These are phyloP conservation scores for Agrilus cyanescens DNA, from an alignment of 2,888 invertebrate species.

Conservation along the genomic window DNA sequence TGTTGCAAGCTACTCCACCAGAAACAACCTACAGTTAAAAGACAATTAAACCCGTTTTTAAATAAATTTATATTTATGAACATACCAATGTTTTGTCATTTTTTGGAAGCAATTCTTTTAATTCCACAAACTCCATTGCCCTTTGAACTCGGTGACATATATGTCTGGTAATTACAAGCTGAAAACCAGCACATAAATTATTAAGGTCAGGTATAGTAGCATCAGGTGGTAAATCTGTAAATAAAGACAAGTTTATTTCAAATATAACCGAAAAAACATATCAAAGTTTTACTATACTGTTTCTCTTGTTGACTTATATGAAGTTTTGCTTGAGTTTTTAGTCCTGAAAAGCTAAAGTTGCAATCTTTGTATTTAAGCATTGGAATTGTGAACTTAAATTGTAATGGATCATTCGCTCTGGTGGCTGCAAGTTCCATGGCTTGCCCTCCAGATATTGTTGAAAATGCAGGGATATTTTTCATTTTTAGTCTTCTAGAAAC, in stretches of 20 bases:
- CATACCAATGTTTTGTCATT: slow-evolving; percentile 47
- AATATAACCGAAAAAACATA: not conserved
- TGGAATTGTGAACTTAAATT: slow-evolving; percentile 56
- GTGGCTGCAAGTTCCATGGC: slow-evolving; percentile 75
- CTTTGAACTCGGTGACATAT: slow-evolving; percentile 72
- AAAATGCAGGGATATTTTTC: slow-evolving; percentile 60
- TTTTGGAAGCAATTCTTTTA: slow-evolving; percentile 47
- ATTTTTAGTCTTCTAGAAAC: slow-evolving; percentile 73
- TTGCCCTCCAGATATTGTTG: slow-evolving; percentile 66
- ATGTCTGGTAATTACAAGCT: slow-evolving; percentile 63
- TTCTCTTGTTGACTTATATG: slow-evolving; percentile 15
- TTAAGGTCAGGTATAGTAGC: slow-evolving; percentile 59
- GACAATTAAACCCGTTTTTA: not conserved
- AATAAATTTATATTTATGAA: too few relatives aligned
- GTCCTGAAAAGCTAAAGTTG: slow-evolving; percentile 83
- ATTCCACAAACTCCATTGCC: slow-evolving; percentile 62
- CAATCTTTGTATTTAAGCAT: slow-evolving; percentile 60
- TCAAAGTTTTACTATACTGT: slow-evolving; percentile 10
- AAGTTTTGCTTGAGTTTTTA: slow-evolving; percentile 49
- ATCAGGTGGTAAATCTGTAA: slow-evolving; percentile 47
- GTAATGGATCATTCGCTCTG: slow-evolving; percentile 47
- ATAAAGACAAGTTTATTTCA: not conserved
- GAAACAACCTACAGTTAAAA: slow-evolving; percentile 59
- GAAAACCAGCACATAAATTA: slow-evolving; percentile 80
- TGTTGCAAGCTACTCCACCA: slow-evolving; percentile 94